phyloP scores from a whole-genome alignment of 2,888 invertebrate species.

The Deilephila elpenor region DNA sequence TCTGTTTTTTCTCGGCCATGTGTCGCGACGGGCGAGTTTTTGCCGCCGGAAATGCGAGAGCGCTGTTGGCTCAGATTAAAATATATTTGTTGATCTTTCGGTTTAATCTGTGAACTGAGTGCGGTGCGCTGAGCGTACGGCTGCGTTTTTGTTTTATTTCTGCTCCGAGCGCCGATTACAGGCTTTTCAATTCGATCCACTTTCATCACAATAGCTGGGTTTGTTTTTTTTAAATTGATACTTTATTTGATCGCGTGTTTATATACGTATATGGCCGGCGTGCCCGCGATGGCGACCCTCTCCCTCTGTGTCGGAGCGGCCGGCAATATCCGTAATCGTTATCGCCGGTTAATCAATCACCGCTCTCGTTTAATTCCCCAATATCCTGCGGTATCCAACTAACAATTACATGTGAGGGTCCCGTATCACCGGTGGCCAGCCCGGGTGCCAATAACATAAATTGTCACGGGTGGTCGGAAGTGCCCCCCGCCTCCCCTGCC shows the following conservation, averaged over 20 bases:
- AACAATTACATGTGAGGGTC: constrained; percentile 82
- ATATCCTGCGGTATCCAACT: constrained; percentile 80
- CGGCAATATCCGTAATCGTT: constrained; percentile 74
- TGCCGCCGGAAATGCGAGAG: constrained; percentile 81
- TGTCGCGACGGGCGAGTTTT: constrained; percentile 73
- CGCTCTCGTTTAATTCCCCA: constrained; percentile 79
- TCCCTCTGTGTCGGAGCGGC: constrained; percentile 62
- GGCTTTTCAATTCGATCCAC: constrained; percentile 62
- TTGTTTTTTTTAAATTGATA: constrained; percentile 49
- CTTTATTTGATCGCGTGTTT: constrained; percentile 12
- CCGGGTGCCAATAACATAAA: constrained; percentile 81
- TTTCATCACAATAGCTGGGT: constrained; percentile 55
- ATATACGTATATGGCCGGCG: neutral
- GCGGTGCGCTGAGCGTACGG: constrained; percentile 36
- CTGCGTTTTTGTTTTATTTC: constrained; percentile 61
- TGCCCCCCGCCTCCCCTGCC: constrained; percentile 50
- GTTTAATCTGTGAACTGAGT: constrained; percentile 71
- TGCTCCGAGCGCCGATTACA: constrained; percentile 51
- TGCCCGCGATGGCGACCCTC: constrained; percentile 38
- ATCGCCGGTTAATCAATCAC: constrained; percentile 80
- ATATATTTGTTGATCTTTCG: constrained; percentile 81
- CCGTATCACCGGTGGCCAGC: constrained; percentile 74
- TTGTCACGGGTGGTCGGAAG: constrained; percentile 79
- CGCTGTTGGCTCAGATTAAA: constrained; percentile 78
- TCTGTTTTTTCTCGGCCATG: constrained; percentile 80